phyloP scores from a whole-genome alignment of 2,888 invertebrate genomes.

The Phasia obesa region DNA sequence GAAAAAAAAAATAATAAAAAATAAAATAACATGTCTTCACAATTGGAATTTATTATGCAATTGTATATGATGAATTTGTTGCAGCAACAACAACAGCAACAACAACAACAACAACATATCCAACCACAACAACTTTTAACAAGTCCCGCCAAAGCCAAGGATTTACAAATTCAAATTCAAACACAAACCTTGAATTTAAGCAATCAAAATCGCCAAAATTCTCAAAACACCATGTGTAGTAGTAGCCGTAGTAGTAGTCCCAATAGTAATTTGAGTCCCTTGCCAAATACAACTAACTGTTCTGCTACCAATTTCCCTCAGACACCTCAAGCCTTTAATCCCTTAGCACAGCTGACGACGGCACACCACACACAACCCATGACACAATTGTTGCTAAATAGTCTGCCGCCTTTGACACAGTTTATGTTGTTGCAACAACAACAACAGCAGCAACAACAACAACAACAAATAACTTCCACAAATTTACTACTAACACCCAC shows the following conservation, averaged over 20 bases:
- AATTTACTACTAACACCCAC: constrained; percentile 75
- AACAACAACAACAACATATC: constrained; percentile 77
- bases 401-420: constrained; percentile 76
- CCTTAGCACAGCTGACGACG: constrained; percentile 49
- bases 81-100: constrained; percentile 78
- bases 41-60: constrained; percentile 81
- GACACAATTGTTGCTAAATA: constrained; percentile 77
- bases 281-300: constrained; percentile 55
- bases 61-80: constrained; percentile 81
- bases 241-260: constrained; percentile 82
- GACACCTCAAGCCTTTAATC: constrained; percentile 68
- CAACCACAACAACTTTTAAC: constrained; percentile 68
- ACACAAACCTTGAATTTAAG: constrained; percentile 73
- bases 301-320: constrained; percentile 43
- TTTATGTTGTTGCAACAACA: constrained; percentile 76
- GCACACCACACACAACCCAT: constrained; percentile 58
- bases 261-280: constrained; percentile 80
- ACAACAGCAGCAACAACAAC: constrained; percentile 72
- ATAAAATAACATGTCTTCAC: constrained; percentile 76
- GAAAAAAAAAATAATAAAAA: constrained; percentile 49
- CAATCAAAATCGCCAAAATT: constrained; percentile 77
- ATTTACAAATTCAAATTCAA: constrained; percentile 70
- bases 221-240: constrained; percentile 81
- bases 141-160: constrained; percentile 72
- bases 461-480: constrained; percentile 73